Base-by-base conservation (phyloP, 2,113 vertebrate genomes). In the Rissa tridactyla region DNA sequence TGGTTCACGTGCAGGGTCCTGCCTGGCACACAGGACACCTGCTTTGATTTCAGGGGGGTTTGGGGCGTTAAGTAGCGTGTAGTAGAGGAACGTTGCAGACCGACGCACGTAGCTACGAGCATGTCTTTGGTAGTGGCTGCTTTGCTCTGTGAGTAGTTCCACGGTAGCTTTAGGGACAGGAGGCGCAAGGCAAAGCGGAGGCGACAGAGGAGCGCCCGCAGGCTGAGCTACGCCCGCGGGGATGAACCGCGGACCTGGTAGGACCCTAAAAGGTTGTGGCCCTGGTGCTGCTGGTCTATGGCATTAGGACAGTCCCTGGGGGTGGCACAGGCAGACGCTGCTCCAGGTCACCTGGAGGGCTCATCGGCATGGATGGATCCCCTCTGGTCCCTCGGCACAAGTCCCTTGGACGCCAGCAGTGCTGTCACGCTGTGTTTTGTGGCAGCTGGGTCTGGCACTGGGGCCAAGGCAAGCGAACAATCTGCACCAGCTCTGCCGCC, bases 131-230 rank as follows among this genome's bases (percentile, higher is more conserved):
- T 95, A 94, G 96, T 47, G 90, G 1, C 64, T 34, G 93, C 93
- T 82, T 88, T 73, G 92, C 71, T 92, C 95, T n/a, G 70, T 80
- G 88, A 95, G 93, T 94, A 94, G 96, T 92, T 88, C 85, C 73
- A 32, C 82, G 3, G 86, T 42, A 96, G 93, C 61, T 89, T 84
- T 89, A 89, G 84, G 40, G 91, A 26, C 54, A 57, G 89, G 61
- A 69, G 85, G 54, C 0, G 1, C 32, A 52, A 79, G 49, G 84
- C 75, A 69, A 58, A 69, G 84, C 87, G 38, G 62, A 82, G 40
- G 32, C 0, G 10, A 16, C 16, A 23, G 80, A 46, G 5, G 25
- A 52, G 66, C 8, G 0, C 30, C 7, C 9, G 47, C 30, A 55
- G 60, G 61, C 40, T 23, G 52, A 9, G 36, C 69, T 80, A 5